Evolutionary conservation across 2,797 vertebrate species (phyloP).

Genomic region (Octomys mimax): DNA sequence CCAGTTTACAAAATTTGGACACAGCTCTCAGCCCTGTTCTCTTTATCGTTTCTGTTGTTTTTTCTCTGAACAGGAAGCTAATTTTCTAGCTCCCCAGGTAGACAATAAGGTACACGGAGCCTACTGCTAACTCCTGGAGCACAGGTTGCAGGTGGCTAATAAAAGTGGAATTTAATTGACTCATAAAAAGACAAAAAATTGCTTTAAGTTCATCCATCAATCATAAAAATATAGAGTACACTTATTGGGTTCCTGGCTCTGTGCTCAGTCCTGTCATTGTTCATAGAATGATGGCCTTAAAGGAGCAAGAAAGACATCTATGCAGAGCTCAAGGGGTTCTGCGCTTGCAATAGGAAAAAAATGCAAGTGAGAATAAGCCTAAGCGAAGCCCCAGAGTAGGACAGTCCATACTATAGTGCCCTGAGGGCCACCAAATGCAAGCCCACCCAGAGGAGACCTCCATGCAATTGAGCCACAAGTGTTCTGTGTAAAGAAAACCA

Average conservation of each 20-base stretch:
- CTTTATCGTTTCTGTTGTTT: not conserved
- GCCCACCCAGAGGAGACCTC: not conserved
- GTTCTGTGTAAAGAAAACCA: not conserved
- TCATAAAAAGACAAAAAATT: slow-evolving; percentile 48
- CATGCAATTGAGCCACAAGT: not conserved
- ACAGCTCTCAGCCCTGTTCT: not conserved
- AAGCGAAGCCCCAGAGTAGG: not conserved
- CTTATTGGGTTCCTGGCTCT: not conserved
- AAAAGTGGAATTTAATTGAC: slow-evolving; percentile 39
- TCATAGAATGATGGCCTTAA: not conserved
- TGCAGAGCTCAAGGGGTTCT: not conserved
- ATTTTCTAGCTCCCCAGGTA: not conserved
- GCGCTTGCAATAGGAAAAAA: not conserved
- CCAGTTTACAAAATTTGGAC: not conserved
- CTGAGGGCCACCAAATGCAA: not conserved
- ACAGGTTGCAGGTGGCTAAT: not conserved
- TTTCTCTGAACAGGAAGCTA: not conserved
- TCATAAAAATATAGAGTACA: slow-evolving; percentile 22
- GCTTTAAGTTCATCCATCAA: slow-evolving; percentile 21
- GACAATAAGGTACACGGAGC: not conserved
- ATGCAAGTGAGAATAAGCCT: not conserved
- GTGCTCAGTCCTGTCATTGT: not conserved
- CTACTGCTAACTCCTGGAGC: not conserved
- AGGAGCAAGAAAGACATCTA: not conserved
- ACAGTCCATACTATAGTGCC: not conserved